Percentiles rank a stretch among this genome's conserved stretches.
Conservation (phyloP, 1,140 invertebrate genomes). For the Meloidogyne exigua region DNA sequence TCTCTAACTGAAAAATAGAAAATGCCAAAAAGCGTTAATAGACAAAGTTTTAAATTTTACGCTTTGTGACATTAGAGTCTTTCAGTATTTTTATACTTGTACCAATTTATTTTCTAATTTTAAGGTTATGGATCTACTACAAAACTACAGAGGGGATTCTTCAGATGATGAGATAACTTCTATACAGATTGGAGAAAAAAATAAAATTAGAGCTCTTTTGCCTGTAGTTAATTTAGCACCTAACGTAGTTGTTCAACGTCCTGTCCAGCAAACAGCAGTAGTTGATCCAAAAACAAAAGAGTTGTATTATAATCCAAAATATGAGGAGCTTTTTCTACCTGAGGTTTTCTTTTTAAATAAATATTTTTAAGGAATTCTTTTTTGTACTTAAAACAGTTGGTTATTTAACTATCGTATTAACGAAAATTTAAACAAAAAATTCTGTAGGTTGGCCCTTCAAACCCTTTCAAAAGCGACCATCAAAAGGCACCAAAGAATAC, state of each 20-base stretch:
- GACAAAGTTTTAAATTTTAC: too few species aligned
- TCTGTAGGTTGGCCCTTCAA: conserved; percentile 54
- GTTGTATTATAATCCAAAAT: conserved; percentile 86
- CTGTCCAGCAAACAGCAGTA: conserved; percentile 47
- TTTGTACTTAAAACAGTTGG: too few species aligned
- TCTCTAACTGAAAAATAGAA: too few species aligned
- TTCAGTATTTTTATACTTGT: too few species aligned
- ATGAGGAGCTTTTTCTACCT: conserved; percentile 90
- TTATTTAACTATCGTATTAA: too few species aligned
- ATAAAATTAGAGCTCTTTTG: not conserved
- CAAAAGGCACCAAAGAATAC: conserved; percentile 75
- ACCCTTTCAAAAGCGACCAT: conserved; percentile 59
- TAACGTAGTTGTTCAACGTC: conserved; percentile 32
- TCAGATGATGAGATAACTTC: not conserved
- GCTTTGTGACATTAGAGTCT: too few species aligned
- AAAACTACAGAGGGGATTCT: not conserved
- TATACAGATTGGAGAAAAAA: not conserved
- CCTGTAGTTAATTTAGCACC: conserved; percentile 34
- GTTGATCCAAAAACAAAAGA: conserved; percentile 77
- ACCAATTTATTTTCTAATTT: too few species aligned
- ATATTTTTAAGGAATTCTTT: conserved; percentile 22
- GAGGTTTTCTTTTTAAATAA: conserved; percentile 41
- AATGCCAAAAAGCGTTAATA: too few species aligned
- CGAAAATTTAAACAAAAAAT: not conserved
- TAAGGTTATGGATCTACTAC: not conserved